Evolutionary conservation across 2,797 vertebrate genomes (phyloP), one percentile per base, ranked within the genome.

Genomic region (Phataginus tricuspis): DNA sequence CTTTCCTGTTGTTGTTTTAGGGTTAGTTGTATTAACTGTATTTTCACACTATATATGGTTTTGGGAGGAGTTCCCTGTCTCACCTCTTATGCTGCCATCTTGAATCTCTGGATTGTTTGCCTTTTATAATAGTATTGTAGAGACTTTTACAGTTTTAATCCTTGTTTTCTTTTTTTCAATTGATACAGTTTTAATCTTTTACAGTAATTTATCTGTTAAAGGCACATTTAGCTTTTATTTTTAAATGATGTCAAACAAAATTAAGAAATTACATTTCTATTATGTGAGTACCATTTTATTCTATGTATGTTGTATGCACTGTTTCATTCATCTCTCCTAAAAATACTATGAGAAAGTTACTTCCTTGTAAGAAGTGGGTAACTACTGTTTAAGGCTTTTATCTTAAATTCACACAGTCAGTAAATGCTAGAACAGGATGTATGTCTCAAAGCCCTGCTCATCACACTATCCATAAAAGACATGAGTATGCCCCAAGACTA

Each of bases 181-280:
- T 45, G 45, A 45, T 85, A 69, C 0, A 69, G 7, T 37, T 91
- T 77, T 42, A 55, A 69, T 66, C 1, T 90, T 66, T 87, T 57
- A 61, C 7, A 18, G 29, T 63, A 37, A 31, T 12, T 64, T 72
- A 39, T 49, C 37, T 55, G 27, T 34, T 68, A 61, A 31, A 57
- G 34, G 23, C 37, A 89, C 66, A 29, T 59, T 80, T 77, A 25
- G 42, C 4, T 90, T 86, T 68, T n/a, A 31, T 64, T 93, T 78
- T 79, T 61, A 92, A 87, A 79, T 45, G 21, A 72, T 21, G 5
- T 80, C 19, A 93, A 86, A 21, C 19, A 93, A 91, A 91, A 80
- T 78, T 74, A 84, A 88, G 25, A 23, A 57, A 75, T 14, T 53
- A 9, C 14, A 29, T 90, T 89, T 74, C 7, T 85, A 18, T 86